Conservation (phyloP, 1,140 invertebrate species). For the Neodiprion pinetum region DNA sequence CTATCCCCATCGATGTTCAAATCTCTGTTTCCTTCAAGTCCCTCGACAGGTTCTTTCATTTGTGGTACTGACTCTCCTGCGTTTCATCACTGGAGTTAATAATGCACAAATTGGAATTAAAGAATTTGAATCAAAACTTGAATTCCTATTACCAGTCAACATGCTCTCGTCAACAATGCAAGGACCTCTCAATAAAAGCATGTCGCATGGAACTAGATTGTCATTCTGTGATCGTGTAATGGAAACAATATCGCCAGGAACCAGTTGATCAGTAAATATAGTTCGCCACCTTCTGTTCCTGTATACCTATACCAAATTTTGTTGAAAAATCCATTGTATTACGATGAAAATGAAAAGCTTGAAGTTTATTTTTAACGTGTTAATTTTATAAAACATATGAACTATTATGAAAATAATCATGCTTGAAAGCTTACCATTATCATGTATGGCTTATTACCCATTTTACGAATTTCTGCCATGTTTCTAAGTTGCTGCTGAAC, state of each 20-base stretch:
- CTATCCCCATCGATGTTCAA: conserved; percentile 90
- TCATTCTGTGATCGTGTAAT: conserved; percentile 89
- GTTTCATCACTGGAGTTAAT: conserved; percentile 27
- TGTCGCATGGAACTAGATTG: conserved; percentile 95
- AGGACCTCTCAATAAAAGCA: conserved; percentile 90
- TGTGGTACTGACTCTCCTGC: conserved; percentile 95
- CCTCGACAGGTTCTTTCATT: conserved; percentile 98
- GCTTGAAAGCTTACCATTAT: conserved; percentile 69
- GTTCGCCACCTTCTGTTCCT: conserved; percentile 92
- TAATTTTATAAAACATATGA: neutral
- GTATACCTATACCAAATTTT: conserved; percentile 75
- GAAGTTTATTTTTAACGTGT: neutral
- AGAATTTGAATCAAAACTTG: conserved; percentile 47
- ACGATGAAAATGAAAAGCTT: conserved; percentile 11
- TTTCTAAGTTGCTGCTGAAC: conserved; percentile 98
- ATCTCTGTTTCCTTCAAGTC: conserved; percentile 67
- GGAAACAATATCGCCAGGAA: conserved; percentile 97
- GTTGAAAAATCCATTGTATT: conserved; percentile 1
- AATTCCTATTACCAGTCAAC: conserved; percentile 79
- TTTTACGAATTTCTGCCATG: conserved; percentile 99
- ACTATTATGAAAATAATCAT: conserved; percentile 7
- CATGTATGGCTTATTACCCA: conserved; percentile 97
- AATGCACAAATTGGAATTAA: neutral
- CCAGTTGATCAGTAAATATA: conserved; percentile 84
- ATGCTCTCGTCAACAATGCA: conserved; percentile 99